Base-by-base conservation (phyloP, 2,113 vertebrate genomes). In the Pomatostomus ruficeps region DNA sequence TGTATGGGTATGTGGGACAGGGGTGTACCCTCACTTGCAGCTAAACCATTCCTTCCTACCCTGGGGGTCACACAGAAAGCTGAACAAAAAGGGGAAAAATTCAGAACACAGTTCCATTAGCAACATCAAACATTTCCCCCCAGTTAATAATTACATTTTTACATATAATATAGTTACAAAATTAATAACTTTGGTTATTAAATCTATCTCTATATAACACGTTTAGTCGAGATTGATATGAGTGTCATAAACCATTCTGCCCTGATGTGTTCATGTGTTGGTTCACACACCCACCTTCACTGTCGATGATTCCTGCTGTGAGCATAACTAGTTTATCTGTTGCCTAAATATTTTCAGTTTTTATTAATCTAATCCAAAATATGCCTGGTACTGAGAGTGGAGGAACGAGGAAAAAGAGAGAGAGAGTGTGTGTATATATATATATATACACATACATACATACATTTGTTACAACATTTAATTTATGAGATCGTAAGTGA, bases 381-480 rank as follows among this genome's bases (percentile, higher is more conserved):
- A 68, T 42, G 17, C 11, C 66, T 65, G 11, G 9, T 40, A 70
- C 21, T 4, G 2, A 26, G 3, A 3, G 0, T n/a, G n/a, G n/a
- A n/a, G n/a, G n/a, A n/a, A n/a, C n/a, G 2, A 8, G 6, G 10
- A 4, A 49, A 74, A 40, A 81, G 14, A 55, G 14, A 29, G 29
- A 15, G 14, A 2, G 21, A 2, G 31, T 18, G 6, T 19, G 7
- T 25, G 0, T 43, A 4, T 48, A 3, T 52, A n/a, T 29, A 18
- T 28, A 21, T 14, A 29, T 58, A 61, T 25, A n/a, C 24, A n/a
- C 42, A 20, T 46, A 11, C 11, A 57, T 9, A 21, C 3, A 46
- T 4, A 24, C 9, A 33, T 63, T 88, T 54, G 3, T 55, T 71
- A 63, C 54, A 70, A 52, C 5, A 63, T 40, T 82, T 74, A 43